Conservation (phyloP, 2,113 vertebrate species). For the Carlito syrichta region DNA sequence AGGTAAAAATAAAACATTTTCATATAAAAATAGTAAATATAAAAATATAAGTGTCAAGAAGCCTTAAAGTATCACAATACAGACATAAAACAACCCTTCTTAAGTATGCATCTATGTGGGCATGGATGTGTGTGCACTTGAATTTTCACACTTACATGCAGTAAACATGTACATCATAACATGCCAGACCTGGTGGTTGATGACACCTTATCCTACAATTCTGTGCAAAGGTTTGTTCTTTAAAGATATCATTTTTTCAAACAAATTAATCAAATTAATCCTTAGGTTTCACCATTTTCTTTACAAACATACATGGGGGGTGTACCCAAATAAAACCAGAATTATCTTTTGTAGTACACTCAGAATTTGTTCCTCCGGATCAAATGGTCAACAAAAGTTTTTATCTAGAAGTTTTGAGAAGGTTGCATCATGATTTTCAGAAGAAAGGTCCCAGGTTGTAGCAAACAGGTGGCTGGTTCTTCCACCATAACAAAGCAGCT, state of each 20-base stretch:
- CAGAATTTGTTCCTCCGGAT: no score
- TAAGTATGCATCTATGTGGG: neutral
- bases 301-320: neutral
- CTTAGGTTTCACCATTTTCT: neutral
- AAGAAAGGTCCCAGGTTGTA: no score
- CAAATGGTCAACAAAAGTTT: no score
- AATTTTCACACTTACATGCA: neutral
- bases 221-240: neutral
- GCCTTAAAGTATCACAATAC: neutral
- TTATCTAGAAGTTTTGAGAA: no score
- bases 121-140: accelerated
- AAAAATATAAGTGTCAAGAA: neutral
- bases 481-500: no score
- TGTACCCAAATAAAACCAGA: no score
- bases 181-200: neutral
- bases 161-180: no score
- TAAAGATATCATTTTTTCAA: neutral
- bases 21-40: neutral
- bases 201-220: neutral
- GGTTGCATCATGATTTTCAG: no score
- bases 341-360: no score
- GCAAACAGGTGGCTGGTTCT: no score
- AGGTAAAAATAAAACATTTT: neutral
- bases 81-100: neutral
- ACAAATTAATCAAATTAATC: neutral